These are phyloP conservation scores for Cottoperca gobio DNA, from an alignment of 2,797 vertebrate species.

Conservation along the genomic window DNA sequence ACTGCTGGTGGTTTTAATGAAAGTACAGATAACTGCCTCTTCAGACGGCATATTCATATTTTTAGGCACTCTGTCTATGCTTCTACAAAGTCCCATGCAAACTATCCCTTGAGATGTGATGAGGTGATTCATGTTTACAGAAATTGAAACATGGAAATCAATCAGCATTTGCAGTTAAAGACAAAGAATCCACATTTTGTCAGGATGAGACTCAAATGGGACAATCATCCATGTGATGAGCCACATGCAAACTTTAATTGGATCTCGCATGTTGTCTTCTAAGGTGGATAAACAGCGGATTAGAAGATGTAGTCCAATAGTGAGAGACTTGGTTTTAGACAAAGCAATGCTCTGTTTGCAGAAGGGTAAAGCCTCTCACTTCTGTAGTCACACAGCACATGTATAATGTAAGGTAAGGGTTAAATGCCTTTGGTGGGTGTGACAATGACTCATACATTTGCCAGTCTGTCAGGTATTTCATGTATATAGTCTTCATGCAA, in stretches of 20 bases:
- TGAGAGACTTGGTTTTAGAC: neutral
- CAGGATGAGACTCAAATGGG: neutral
- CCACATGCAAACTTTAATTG: conserved; percentile 39
- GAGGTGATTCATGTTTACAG: neutral
- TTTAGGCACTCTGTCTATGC: neutral
- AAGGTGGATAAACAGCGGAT: conserved; percentile 19
- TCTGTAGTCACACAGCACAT: neutral
- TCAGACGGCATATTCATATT: neutral
- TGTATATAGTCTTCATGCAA: neutral
- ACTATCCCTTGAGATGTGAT: neutral
- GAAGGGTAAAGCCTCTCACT: neutral
- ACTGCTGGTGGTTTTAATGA: neutral
- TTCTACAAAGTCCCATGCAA: neutral
- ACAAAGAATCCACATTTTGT: neutral
- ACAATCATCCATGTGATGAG: conserved; percentile 24
- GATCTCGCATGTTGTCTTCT: conserved; percentile 28
- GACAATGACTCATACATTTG: neutral
- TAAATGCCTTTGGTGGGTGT: neutral
- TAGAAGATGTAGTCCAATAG: neutral
- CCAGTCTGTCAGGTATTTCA: neutral
- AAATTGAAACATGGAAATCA: neutral
- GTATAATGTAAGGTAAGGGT: neutral
- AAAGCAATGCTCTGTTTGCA: neutral
- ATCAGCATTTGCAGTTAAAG: neutral
- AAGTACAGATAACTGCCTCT: neutral